Evolutionary conservation across 2,888 invertebrate species (phyloP).

Genomic region (Acrobasis consociella): DNA sequence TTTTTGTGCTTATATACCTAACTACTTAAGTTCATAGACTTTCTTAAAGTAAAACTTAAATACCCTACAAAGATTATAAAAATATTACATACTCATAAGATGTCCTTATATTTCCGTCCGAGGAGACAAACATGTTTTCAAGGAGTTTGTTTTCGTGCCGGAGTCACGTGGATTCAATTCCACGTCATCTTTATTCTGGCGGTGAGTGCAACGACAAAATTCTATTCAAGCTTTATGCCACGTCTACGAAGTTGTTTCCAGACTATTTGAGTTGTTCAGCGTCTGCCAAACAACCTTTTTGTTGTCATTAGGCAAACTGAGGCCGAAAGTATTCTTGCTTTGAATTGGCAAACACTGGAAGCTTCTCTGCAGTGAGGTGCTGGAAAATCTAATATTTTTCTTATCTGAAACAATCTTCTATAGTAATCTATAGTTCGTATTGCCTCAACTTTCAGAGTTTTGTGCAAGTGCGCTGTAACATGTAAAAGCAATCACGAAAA

Average conservation of each 20-base stretch:
- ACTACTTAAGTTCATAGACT: too few species aligned
- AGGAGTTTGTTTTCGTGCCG: slow-evolving; percentile 45
- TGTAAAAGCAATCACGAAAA: too few species aligned
- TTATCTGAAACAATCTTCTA: too few species aligned
- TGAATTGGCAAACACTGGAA: too few species aligned
- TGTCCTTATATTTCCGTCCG: slow-evolving; percentile 40
- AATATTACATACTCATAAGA: neutral
- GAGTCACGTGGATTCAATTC: slow-evolving; percentile 52
- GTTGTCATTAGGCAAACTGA: slow-evolving; percentile 37
- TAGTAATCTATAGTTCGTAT: too few species aligned
- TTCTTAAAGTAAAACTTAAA: too few species aligned
- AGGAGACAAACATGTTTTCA: slow-evolving; percentile 66
- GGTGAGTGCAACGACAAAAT: slow-evolving; percentile 45
- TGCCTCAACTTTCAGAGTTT: too few species aligned
- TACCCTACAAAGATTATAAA: too few species aligned
- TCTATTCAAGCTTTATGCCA: slow-evolving; percentile 45
- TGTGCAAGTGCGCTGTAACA: too few species aligned
- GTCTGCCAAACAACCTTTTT: slow-evolving; percentile 34
- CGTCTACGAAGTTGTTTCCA: slow-evolving; percentile 50
- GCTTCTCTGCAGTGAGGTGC: too few species aligned
- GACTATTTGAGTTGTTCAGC: slow-evolving; percentile 58
- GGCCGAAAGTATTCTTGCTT: slow-evolving; percentile 23
- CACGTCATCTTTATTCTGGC: slow-evolving; percentile 51
- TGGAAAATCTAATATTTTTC: too few species aligned
- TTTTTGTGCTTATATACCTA: too few species aligned